Evolutionary conservation across 2,888 invertebrate species (phyloP).

Genomic region (Xestia c-nigrum): DNA sequence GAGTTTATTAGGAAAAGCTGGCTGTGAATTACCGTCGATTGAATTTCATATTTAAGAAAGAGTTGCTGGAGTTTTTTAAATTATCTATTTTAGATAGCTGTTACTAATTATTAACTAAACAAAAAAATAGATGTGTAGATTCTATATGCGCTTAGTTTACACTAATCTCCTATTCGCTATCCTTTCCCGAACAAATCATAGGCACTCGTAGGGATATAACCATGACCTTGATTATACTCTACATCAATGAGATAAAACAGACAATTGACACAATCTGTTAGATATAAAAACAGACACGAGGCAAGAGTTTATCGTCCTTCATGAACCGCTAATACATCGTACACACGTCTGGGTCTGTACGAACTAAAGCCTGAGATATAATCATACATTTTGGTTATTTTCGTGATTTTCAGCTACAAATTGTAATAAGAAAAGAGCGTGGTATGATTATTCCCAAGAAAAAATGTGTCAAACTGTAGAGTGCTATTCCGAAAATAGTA

Average conservation of each 20-base stretch:
- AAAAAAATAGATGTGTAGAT: neutral
- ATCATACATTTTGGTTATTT: conserved; percentile 27
- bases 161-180: neutral
- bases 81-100: neutral
- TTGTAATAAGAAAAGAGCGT: conserved; percentile 12
- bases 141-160: neutral
- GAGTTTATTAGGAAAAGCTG: conserved; percentile 52
- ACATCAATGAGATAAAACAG: neutral
- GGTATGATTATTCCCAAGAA: conserved; percentile 1
- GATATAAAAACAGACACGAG: conserved; percentile 12
- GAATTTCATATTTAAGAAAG: conserved; percentile 29
- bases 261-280: neutral
- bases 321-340: conserved; percentile 26
- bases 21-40: conserved; percentile 13
- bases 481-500: conserved; percentile 5
- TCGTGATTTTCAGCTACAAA: conserved; percentile 20
- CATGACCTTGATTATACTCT: neutral
- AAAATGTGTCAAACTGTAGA: neutral
- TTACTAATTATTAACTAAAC: neutral
- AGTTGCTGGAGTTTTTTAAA: neutral
- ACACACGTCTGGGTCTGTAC: neutral
- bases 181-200: neutral
- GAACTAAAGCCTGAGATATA: conserved; percentile 10
- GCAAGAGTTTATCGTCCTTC: conserved; percentile 3
- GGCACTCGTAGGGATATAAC: neutral